Conservation (phyloP, 1,140 invertebrate genomes). For the Zeugodacus cucurbitae region DNA sequence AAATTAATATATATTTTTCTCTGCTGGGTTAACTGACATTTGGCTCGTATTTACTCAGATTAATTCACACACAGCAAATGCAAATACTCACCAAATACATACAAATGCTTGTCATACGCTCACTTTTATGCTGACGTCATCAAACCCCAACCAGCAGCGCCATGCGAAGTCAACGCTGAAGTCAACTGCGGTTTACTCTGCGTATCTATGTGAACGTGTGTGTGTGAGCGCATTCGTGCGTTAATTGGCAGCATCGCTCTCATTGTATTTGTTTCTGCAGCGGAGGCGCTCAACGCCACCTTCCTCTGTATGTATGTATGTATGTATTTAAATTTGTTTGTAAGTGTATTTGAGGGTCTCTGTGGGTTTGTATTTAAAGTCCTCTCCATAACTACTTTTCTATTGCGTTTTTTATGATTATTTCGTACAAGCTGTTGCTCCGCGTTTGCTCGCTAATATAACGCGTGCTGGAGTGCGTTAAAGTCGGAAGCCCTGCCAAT, state of each 20-base stretch:
- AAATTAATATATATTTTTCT: neutral
- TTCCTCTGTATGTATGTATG: neutral
- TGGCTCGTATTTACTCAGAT: no score
- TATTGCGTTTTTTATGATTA: neutral
- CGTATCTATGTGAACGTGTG: neutral
- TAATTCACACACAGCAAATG: no score
- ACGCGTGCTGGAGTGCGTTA: neutral
- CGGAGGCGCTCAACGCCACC: neutral
- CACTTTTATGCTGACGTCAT: neutral
- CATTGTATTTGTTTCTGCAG: neutral
- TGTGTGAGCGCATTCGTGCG: neutral
- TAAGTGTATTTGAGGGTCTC: neutral
- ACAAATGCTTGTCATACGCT: neutral
- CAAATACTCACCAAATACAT: neutral
- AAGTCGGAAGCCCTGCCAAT: constrained; percentile 15
- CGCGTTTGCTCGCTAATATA: neutral
- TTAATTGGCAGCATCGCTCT: neutral
- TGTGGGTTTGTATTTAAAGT: neutral
- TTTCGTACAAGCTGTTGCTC: neutral
- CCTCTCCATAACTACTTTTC: neutral
- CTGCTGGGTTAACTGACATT: neutral
- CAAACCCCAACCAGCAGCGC: neutral
- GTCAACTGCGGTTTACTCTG: neutral
- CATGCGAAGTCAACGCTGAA: neutral
- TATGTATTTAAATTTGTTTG: neutral